phyloP scores from a whole-genome alignment of 2,113 vertebrate genomes.

The Ictalurus punctatus region DNA sequence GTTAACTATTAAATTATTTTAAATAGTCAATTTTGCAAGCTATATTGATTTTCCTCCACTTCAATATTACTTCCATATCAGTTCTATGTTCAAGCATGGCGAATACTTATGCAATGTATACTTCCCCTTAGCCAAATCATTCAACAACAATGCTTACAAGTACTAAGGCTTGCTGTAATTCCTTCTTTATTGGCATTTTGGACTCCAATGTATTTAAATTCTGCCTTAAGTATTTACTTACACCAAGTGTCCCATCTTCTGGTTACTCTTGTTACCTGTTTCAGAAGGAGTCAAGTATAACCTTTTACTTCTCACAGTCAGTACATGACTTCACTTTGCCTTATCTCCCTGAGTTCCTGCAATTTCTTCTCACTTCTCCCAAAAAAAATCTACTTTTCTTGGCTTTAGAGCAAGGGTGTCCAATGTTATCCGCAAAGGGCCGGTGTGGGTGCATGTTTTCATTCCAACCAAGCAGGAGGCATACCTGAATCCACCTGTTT shows the following conservation, averaged over 20 bases:
- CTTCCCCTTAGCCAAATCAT: not conserved
- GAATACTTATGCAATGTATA: not conserved
- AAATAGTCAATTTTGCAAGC: not conserved
- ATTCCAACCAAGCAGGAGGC: too few relatives aligned
- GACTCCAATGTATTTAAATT: not conserved
- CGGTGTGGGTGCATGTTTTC: too few relatives aligned
- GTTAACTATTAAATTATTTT: not conserved
- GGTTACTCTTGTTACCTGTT: not conserved
- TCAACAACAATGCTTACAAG: not conserved
- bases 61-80: not conserved
- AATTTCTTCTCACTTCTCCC: not conserved
- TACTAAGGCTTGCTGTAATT: not conserved
- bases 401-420: not conserved
- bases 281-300: not conserved
- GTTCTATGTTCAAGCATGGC: not conserved
- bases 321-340: not conserved
- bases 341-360: not conserved
- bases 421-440: too few relatives aligned
- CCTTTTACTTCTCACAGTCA: not conserved
- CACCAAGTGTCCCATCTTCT: not conserved
- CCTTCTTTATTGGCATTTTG: not conserved
- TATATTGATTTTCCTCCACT: not conserved
- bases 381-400: not conserved
- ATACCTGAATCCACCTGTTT: too few relatives aligned
- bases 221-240: not conserved